A percentile compares a stretch with the other conserved stretches of the same genome.
phyloP scores from a whole-genome alignment of 2,888 invertebrate species.

The Oxyteleia sp. region DNA sequence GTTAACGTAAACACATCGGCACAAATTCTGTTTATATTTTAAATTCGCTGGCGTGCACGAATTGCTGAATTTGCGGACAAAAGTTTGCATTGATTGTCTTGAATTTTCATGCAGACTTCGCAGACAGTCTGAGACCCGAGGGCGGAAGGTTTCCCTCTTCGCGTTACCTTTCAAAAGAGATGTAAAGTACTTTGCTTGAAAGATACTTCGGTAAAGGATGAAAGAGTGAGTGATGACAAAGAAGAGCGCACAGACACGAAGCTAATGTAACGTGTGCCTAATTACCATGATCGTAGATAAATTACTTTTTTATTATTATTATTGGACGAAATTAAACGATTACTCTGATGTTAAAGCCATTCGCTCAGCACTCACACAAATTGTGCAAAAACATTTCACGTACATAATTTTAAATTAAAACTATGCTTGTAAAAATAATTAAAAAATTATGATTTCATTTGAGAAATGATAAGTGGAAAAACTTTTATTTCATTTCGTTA shows the following conservation, averaged over 20 bases:
- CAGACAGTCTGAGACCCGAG: slow-evolving; percentile 48
- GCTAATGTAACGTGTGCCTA: slow-evolving; percentile 45
- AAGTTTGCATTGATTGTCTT: slow-evolving; percentile 55
- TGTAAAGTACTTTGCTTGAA: slow-evolving; percentile 59
- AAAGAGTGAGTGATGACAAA: slow-evolving; percentile 54
- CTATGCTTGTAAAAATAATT: no score
- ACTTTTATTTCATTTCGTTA: no score
- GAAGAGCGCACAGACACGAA: slow-evolving; percentile 24
- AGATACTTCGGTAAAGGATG: slow-evolving; percentile 50
- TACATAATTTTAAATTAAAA: no score
- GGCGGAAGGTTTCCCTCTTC: slow-evolving; percentile 46
- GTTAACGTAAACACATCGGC: no score
- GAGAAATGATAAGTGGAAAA: no score
- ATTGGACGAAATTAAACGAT: not conserved
- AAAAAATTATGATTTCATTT: no score
- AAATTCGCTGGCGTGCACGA: no score
- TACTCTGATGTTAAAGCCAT: not conserved
- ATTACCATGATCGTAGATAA: slow-evolving; percentile 32
- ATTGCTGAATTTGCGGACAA: slow-evolving; percentile 24
- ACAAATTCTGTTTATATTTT: no score
- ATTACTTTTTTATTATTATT: slow-evolving; percentile 26
- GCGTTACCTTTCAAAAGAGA: slow-evolving; percentile 51
- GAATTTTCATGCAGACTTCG: slow-evolving; percentile 52
- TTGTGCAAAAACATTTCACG: not conserved
- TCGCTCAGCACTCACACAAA: not conserved